A percentile compares a stretch with the other conserved stretches of the same genome.
Evolutionary conservation across 2,888 invertebrate species (phyloP).

Genomic region (Drosophila subsilvestris): DNA sequence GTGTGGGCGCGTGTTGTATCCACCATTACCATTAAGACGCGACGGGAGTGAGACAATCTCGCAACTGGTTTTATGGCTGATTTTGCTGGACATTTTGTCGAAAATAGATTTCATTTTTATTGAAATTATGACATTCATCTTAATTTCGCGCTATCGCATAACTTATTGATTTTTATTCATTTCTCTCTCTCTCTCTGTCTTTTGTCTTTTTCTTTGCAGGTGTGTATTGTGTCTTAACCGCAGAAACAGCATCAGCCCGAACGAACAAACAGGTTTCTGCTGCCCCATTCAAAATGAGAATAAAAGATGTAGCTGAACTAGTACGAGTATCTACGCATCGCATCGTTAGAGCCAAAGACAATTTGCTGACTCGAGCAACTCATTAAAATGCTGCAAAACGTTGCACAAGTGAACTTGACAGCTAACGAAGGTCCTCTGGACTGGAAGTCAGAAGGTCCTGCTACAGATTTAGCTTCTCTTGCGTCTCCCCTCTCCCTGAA

Average conservation of each 20-base stretch:
- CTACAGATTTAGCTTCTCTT: conserved; percentile 2
- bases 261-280: conserved; percentile 51
- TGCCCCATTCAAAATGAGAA: not conserved
- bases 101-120: conserved; percentile 78
- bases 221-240: conserved; percentile 49
- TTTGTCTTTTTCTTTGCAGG: conserved; percentile 62
- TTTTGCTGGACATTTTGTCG: conserved; percentile 22
- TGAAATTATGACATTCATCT: conserved; percentile 81
- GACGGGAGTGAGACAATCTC: conserved; percentile 42
- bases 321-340: conserved; percentile 29
- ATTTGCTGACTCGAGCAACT: conserved; percentile 51
- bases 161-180: conserved; percentile 66
- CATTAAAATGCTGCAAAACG: conserved; percentile 58
- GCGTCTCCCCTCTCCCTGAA: not conserved
- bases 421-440: conserved; percentile 43
- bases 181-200: conserved; percentile 18
- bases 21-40: conserved; percentile 48
- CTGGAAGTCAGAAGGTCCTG: not conserved
- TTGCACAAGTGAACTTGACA: conserved; percentile 48
- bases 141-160: conserved; percentile 73
- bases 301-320: conserved; percentile 1
- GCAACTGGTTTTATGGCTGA: conserved; percentile 58
- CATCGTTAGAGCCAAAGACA: conserved; percentile 46
- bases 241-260: not conserved
- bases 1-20: conserved; percentile 75